A percentile compares a stretch with the other conserved stretches of the same genome.
Conservation (phyloP, 2,888 invertebrate species). For the Diaprepes abbreviatus region DNA sequence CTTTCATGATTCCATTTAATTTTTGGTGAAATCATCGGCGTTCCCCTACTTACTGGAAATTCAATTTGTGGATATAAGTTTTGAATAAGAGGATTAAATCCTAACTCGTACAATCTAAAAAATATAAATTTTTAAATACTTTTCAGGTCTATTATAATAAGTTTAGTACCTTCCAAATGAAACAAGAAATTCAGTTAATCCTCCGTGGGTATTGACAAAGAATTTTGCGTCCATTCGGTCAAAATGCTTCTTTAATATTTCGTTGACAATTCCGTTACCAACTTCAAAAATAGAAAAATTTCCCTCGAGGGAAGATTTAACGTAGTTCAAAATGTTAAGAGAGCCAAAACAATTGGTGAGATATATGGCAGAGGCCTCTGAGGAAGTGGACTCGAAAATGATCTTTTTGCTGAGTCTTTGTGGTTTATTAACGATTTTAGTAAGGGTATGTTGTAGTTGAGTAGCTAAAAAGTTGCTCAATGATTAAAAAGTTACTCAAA, state of each 20-base stretch:
- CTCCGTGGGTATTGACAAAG: background rate
- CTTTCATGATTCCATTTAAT: conserved; percentile 90
- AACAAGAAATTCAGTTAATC: background rate
- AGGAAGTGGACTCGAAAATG: conserved; percentile 8
- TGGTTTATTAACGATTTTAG: conserved; percentile 22
- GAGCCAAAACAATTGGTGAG: conserved; percentile 9
- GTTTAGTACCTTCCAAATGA: background rate
- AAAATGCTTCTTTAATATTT: background rate
- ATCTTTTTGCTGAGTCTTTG: conserved; percentile 20
- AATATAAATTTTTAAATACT: background rate
- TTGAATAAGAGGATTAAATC: conserved; percentile 80
- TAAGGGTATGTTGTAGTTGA: conserved; percentile 20
- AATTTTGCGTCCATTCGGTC: background rate
- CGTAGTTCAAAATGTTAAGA: conserved; percentile 2
- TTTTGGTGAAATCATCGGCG: conserved; percentile 73
- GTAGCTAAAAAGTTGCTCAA: conserved; percentile 18
- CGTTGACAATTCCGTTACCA: conserved; percentile 10
- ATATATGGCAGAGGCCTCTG: conserved; percentile 23
- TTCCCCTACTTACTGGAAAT: conserved; percentile 83
- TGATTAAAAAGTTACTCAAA: no score
- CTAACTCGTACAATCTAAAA: conserved; percentile 80
- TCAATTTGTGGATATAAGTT: conserved; percentile 81
- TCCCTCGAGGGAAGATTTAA: background rate
- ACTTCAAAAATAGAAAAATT: conserved; percentile 15
- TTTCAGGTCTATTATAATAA: background rate